Base-by-base conservation (phyloP, 2,888 invertebrate genomes). In the Calliphora vomitoria region DNA sequence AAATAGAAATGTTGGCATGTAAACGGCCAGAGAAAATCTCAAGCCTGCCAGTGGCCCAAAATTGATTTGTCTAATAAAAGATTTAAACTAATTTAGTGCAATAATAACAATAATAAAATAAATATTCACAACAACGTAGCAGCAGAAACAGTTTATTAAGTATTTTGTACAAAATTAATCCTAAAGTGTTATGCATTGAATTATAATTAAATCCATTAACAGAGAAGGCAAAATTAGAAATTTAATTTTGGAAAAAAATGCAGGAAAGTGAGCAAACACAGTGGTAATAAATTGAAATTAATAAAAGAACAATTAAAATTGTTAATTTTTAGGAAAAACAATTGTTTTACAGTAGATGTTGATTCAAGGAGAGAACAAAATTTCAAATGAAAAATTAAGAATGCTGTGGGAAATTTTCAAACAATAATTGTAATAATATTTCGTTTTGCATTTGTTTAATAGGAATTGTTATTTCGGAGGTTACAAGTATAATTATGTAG, bases 181-280 rank as follows among this genome's bases (percentile, higher is more conserved):
- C 31, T 41, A 25, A 55, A 64, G 64, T 38, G 64, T 38, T 44
- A 31, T 53, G 13, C 25, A 25, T 13, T 8, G 64, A 50, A 44
- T 64, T 72, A 20, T 62, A 62, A 71, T 71, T 50, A 80, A 60
- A n/a, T 71, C 13, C 60, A 68, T 64, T 58, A 69, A 58, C 8
- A 11, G 15, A 47, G 35, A 71, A 15, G 11, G 31, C 18, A 44
- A n/a, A 66, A 10, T 74, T 31, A 38, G 6, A 13, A 0, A 41
- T 8, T 38, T 44, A 18, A 5, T 15, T 38, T 35, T 4, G 15
- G 10, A 38, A 15, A 38, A 15, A 31, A 15, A 10, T 25, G 6
- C 11, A 31, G 31, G 60, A 31, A 25, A 31, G 1, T 10, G 6
- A 69, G 3, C 35, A 35, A 35, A 35, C 35, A 35, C 5, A 5